Conservation (phyloP, 2,888 invertebrate species). For the Eudasyphora cyanicolor region DNA sequence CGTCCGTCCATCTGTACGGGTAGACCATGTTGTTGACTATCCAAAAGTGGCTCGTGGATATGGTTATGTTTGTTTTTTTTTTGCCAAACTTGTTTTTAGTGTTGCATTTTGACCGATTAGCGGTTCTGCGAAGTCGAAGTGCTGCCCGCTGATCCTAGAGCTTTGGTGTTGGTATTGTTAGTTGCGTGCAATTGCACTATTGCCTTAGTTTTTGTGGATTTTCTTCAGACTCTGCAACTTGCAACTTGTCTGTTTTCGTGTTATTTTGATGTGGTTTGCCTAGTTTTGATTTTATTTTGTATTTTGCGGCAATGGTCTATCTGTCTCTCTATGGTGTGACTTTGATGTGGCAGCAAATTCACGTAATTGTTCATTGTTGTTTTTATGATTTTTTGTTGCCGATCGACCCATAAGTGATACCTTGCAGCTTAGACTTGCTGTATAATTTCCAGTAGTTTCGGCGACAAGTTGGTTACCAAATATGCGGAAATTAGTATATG, state of each 20-base stretch:
- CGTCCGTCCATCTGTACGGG: neutral
- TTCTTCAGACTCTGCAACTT: slow-evolving; percentile 6
- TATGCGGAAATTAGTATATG: slow-evolving; percentile 62
- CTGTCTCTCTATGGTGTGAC: slow-evolving; percentile 39
- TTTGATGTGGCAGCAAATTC: slow-evolving; percentile 32
- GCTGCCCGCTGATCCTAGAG: neutral
- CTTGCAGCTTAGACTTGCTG: slow-evolving; percentile 2
- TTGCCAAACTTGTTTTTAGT: slow-evolving; percentile 31
- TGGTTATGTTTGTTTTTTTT: slow-evolving; percentile 32
- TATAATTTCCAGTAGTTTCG: slow-evolving; percentile 41
- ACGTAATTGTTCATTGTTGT: slow-evolving; percentile 15
- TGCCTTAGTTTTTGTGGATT: slow-evolving; percentile 61
- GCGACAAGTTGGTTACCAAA: slow-evolving; percentile 43
- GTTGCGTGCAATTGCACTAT: slow-evolving; percentile 63
- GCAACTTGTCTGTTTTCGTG: slow-evolving; percentile 9
- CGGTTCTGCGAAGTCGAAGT: slow-evolving; percentile 10
- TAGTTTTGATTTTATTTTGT: slow-evolving; percentile 48
- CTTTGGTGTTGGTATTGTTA: slow-evolving; percentile 31
- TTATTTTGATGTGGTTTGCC: slow-evolving; percentile 47
- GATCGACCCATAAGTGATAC: slow-evolving; percentile 9
- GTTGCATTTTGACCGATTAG: slow-evolving; percentile 59
- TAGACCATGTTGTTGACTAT: neutral
- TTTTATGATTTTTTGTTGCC: slow-evolving; percentile 9
- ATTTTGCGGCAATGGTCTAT: slow-evolving; percentile 34
- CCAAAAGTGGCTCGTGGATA: neutral